A percentile compares a stretch with the other conserved stretches of the same genome.
phyloP scores from a whole-genome alignment of 1,140 invertebrate genomes.

The Charaxes varanes region DNA sequence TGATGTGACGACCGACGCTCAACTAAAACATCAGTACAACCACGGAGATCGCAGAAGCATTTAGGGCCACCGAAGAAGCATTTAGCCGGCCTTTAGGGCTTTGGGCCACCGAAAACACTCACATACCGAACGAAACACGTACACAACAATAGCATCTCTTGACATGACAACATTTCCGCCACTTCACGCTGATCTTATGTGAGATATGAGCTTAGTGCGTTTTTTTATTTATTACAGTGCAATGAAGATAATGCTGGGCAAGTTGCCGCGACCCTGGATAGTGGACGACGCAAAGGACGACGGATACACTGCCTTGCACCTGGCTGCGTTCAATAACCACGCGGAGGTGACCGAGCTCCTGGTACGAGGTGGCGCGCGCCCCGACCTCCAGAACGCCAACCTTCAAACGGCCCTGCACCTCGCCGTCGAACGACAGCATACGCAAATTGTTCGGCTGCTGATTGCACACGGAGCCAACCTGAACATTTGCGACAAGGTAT shows the following conservation, averaged over 20 bases:
- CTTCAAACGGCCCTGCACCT: constrained; percentile 96
- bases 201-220: no score
- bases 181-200: no score
- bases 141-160: no score
- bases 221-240: constrained; percentile 78
- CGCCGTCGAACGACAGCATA: constrained; percentile 96
- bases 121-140: no score
- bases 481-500: constrained; percentile 92
- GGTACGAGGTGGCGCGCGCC: constrained; percentile 90
- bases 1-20: no score
- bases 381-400: constrained; percentile 96
- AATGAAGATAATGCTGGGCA: constrained; percentile 92
- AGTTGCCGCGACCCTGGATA: constrained; percentile 95
- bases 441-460: constrained; percentile 93
- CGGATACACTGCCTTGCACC: constrained; percentile 96
- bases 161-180: no score
- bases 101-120: no score
- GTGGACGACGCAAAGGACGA: constrained; percentile 99
- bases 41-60: no score
- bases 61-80: no score
- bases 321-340: constrained; percentile 97
- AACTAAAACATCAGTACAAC: no score
- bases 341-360: constrained; percentile 96
- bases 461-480: constrained; percentile 94
- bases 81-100: no score